phyloP scores from a whole-genome alignment of 1,140 invertebrate genomes.

The Drosophila nasuta region DNA sequence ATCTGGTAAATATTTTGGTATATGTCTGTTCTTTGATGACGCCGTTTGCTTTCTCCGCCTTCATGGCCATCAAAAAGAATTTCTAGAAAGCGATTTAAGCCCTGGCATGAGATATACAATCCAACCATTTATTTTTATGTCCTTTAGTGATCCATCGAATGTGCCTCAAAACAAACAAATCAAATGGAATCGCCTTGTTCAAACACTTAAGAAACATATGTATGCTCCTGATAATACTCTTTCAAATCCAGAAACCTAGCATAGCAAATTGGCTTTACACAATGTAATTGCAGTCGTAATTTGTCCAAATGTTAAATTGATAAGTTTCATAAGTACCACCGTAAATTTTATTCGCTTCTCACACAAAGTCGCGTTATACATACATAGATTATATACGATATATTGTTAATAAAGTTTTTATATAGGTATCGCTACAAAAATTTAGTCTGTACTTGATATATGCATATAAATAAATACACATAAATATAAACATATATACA shows the following conservation, averaged over 20 bases:
- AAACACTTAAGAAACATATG: constrained; percentile 19
- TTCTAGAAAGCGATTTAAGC: constrained; percentile 58
- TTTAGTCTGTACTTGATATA: constrained; percentile 52
- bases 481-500: background rate
- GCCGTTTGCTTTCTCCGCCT: constrained; percentile 63
- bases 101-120: constrained; percentile 21
- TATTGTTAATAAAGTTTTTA: constrained; percentile 63
- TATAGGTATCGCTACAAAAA: constrained; percentile 53
- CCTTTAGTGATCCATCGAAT: constrained; percentile 75
- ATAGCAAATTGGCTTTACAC: constrained; percentile 18
- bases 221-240: constrained; percentile 33
- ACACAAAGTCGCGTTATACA: constrained; percentile 73
- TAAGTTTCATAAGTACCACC: constrained; percentile 82
- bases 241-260: constrained; percentile 9
- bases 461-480: constrained; percentile 19
- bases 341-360: constrained; percentile 81
- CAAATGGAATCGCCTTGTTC: constrained; percentile 49
- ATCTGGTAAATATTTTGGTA: constrained; percentile 54
- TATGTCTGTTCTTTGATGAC: constrained; percentile 58
- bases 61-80: constrained; percentile 66
- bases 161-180: constrained; percentile 68
- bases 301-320: constrained; percentile 67
- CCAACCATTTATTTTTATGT: constrained; percentile 53
- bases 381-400: constrained; percentile 50
- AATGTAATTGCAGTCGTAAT: constrained; percentile 35